Evolutionary conservation across 2,888 invertebrate genomes (phyloP), one percentile per base, ranked within the genome.

Genomic region (Doris montereyensis): DNA sequence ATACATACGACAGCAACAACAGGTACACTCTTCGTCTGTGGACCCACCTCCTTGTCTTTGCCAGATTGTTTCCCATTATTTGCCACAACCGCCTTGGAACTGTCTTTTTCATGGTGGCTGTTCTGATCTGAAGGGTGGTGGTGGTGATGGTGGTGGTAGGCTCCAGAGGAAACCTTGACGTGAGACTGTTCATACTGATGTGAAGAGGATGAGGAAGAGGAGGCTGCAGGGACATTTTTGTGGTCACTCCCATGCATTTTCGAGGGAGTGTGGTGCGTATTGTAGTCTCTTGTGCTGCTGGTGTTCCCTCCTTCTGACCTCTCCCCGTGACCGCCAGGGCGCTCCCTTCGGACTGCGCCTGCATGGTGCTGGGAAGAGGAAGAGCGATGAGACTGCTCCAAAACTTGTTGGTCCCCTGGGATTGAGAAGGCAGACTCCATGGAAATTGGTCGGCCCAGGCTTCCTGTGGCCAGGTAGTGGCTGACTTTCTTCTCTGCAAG

Each of bases 401-500:
- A 17, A 10, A 10, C 8, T 41, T 17, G 76, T 21, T 81, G 76
- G 17, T 72, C 71, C 26, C 71, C 79, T 34, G 81, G 57, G 67
- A 68, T 58, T 26, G 60, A 24, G 65, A 77, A 80, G 67, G 65
- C 76, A 34, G 80, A 41, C 58, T 75, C 77, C 75, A 77, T 67
- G 67, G 77, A 60, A 60, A 81, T 78, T 52, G 79, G 81, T 41
- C 80, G 78, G 17, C 82, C 82, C 77, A 82, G 65, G 71, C 82
- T 82, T 35, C 82, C 82, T 24, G 82, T 82, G 65, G 82, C 82
- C 78, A 82, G 67, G 58, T 82, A 82, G 78, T 86, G 86, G 81
- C 84, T 86, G 73, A 84, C 82, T 76, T 85, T 86, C 80, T 84
- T 85, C 77, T 85, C 86, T 86, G 94, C 94, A 90, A 94, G 94